A percentile compares a stretch with the other conserved stretches of the same genome.
phyloP scores from a whole-genome alignment of 1,140 invertebrate species.

The Musca vetustissima region DNA sequence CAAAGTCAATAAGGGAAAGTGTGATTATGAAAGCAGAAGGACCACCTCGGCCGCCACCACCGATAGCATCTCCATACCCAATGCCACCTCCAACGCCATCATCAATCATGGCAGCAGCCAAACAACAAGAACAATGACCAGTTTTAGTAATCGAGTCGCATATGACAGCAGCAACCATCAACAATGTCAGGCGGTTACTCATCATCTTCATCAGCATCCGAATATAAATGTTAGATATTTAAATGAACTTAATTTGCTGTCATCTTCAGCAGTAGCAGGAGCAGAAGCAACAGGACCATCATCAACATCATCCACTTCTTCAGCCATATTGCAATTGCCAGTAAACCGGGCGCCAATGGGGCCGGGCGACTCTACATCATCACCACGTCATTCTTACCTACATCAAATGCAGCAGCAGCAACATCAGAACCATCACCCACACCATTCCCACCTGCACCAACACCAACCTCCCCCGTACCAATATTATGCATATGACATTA shows the following conservation, averaged over 20 bases:
- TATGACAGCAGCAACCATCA: constrained; percentile 3
- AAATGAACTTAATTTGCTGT: constrained; percentile 2
- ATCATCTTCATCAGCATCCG: neutral
- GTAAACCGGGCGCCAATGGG: no score
- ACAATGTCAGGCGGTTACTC: neutral
- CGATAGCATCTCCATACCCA: neutral
- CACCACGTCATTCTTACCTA: no score
- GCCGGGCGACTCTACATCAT: no score
- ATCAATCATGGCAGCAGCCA: neutral
- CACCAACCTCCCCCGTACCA: neutral
- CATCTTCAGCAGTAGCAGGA: neutral
- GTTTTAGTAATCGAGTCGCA: neutral
- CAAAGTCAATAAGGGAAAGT: constrained; percentile 10
- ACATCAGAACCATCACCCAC: no score
- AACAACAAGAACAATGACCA: neutral
- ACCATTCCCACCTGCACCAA: no score
- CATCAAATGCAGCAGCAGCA: no score
- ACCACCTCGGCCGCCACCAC: neutral
- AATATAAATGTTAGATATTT: constrained; percentile 11
- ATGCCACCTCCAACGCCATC: neutral
- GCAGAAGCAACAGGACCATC: no score
- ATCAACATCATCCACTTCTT: neutral
- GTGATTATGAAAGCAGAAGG: neutral
- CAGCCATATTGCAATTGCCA: neutral
- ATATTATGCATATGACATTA: neutral